Base-by-base conservation (phyloP, 35 echinoderm and acorn worm genomes). In the Heliocidaris tuberculata region DNA sequence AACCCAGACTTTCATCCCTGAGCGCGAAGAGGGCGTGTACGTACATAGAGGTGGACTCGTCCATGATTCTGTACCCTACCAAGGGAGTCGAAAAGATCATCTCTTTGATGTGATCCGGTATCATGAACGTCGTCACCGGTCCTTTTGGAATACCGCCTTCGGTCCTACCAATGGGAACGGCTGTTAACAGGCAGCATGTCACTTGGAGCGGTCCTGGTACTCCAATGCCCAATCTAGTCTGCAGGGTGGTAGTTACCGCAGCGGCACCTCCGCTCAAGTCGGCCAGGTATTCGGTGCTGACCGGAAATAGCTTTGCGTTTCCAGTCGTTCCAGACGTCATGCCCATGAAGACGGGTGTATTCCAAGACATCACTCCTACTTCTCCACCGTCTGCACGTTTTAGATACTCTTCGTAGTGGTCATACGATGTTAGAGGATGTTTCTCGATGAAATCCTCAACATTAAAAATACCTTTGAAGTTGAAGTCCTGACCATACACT, bases 271-370 rank as follows among this genome's bases (percentile, higher is more conserved):
- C 86, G 17, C 27, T 47, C 50, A 95, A 95, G 17, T 86, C 48
- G 21, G 32, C n/a, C 2, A 86, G 85, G 50, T 31, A 88, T 48
- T 59, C 85, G 17, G 88, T 31, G 27, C 87, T 48, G 17, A 89
- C 32, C 21, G 94, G 94, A n/a, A 95, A 49, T 52, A 95, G 47
- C 50, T 95, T 95, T 21, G 30, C 47, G 17, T n/a, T 15, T 13
- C 85, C 70, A 95, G 94, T 95, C 86, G 94, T 87, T 56, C 94
- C 94, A 12, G 71, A 86, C 17, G 94, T 95, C 31, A n/a, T 88
- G 17, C 94, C 85, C 10, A 95, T 19, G 35, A 85, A 13, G 13
- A 12, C 47, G 42, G 94, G 94, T 19, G 8, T 47, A 30, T 49
- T 50, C 12, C 30, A 31, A 49, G 94, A 86, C 94, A 95, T 95